Base-by-base conservation (phyloP, 2,888 invertebrate genomes). In the Cyrtodaria siliqua region DNA sequence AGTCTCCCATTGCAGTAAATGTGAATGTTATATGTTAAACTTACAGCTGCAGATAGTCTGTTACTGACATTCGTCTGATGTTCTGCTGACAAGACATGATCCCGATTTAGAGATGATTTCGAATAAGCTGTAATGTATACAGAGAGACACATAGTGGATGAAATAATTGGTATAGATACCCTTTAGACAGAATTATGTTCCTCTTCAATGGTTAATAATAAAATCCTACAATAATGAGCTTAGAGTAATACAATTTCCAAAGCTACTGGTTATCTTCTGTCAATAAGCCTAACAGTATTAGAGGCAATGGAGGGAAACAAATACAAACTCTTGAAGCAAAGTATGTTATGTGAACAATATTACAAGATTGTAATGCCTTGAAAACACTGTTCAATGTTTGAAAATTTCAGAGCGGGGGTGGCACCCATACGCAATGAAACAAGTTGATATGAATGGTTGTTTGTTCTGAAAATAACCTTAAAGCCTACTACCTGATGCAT, bases 41-140 rank as follows among this genome's bases (percentile, higher is more conserved):
- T 38, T 38, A 38, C 40, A 38, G 40, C 40, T 12, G 40, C 40
- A 38, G 40, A 38, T 38, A 38, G 40, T 38, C 40, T 38, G 40
- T 38, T 38, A 38, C 16, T 38, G 40, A 16, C 40, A 38, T 38
- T 38, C 16, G 16, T 38, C 40, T 38, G 9, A 38, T 38, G 40
- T 38, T 38, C 40, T 38, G 16, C 40, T 38, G 40, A 12, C 40
- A 8, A 8, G 40, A 38, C 40, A 38, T 38, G 40, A 38, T 38
- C 40, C 40, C 40, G 16, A 38, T 38, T 38, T 16, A 38, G 40
- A 38, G 40, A 16, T 38, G 40, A 38, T 38, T 38, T 38, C 16
- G 40, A 38, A 38, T 38, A 38, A 38, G 40, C 40, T 38, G 40
- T 38, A 38, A 38, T 38, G 40, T 38, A 38, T 38, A 38, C 40